These are phyloP conservation scores for Aphelocoma californica DNA, from an alignment of 2,797 vertebrate genomes.

Conservation along the genomic window DNA sequence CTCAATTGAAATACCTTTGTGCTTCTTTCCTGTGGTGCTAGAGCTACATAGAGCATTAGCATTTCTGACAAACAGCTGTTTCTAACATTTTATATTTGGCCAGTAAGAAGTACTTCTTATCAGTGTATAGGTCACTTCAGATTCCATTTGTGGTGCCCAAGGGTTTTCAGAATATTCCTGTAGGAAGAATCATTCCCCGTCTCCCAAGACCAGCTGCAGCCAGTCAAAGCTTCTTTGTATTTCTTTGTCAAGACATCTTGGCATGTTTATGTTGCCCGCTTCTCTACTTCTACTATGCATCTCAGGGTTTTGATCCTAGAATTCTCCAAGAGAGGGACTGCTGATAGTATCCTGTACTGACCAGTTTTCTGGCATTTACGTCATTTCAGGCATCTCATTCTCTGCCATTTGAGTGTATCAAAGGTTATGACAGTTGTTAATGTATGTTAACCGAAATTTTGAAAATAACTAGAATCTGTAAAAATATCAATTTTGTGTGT, in stretches of 20 bases:
- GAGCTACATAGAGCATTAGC: background rate
- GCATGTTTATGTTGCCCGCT: background rate
- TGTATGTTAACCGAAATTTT: background rate
- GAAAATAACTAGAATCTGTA: background rate
- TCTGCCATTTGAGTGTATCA: background rate
- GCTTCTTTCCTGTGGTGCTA: background rate
- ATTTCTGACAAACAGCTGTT: background rate
- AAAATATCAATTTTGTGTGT: background rate
- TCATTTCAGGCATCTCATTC: background rate
- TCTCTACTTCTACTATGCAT: background rate
- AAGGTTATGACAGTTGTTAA: background rate
- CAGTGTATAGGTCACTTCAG: background rate
- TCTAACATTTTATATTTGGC: background rate
- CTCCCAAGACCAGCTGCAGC: background rate
- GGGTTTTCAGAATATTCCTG: background rate
- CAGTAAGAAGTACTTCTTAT: background rate
- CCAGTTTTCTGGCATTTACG: background rate
- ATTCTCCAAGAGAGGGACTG: background rate
- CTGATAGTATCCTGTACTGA: background rate
- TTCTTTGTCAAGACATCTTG: background rate
- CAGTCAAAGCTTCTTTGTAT: background rate
- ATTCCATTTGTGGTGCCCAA: background rate
- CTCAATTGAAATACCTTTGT: background rate
- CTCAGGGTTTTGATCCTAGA: background rate
- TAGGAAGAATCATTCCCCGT: background rate